Base-by-base conservation (phyloP, 2,113 vertebrate genomes). In the Tenrec ecaudatus region DNA sequence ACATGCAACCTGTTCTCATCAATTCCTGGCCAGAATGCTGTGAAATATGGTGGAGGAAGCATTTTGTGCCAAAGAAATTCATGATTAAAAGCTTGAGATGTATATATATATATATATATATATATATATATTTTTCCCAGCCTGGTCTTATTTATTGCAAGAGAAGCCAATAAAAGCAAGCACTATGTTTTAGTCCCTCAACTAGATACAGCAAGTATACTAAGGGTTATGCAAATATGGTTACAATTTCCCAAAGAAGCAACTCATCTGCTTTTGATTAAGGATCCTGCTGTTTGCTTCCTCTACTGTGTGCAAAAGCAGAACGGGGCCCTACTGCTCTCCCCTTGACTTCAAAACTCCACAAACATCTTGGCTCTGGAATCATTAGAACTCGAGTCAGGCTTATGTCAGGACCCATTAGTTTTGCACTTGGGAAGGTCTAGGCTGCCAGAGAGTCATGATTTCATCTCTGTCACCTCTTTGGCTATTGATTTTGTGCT, bases 91-190 rank as follows among this genome's bases (percentile, higher is more conserved):
- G 96, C 94, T 80, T 91, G 92, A 96, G 91, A 87, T 53, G 47
- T 53, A 14, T 92, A 87, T 53, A 64, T 91, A 96, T 97, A 4
- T 95, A 64, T 91, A 96, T 97, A 4, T 95, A 87, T 53, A 10
- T 53, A 14, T 92, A 87, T 53, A 64, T 91, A 96, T 97, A 4
- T 95, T 88, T 89, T 77, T 78, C 27, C 40, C 89, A 95, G 92
- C 90, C 83, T 82, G 79, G 22, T 6, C 86, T 97, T 97, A 97
- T 97, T 97, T 96, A 97, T 96, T 96, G 87, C 77, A 97, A 94
- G 33, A 93, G 91, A 94, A 77, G 85, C 96, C n/a, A 97, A 97
- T 95, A 96, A 97, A 98, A 7, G 27, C 95, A 93, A 82, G 79
- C 97, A 97, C 94, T 94, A 71, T 33, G 43, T 92, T 93, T 94